phyloP scores from a whole-genome alignment of 2,797 vertebrate species.

The Sebastes goodei region DNA sequence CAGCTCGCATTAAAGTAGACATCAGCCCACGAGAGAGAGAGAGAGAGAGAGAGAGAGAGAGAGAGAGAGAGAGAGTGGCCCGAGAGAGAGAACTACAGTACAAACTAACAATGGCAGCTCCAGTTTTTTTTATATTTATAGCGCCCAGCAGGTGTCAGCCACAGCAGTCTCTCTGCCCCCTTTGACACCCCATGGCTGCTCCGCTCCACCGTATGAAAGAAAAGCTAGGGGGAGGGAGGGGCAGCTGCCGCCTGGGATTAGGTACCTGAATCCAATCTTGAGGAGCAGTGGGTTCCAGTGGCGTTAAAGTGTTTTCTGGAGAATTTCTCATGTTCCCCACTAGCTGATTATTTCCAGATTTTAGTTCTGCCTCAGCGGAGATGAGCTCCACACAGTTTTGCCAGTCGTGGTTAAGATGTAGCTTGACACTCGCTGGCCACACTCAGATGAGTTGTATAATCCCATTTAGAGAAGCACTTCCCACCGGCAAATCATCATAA shows the following conservation, averaged over 20 bases:
- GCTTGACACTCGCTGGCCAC: constrained; percentile 78
- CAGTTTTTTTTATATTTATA: constrained; percentile 90
- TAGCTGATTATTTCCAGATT: constrained; percentile 99
- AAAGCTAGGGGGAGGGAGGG: constrained; percentile 76
- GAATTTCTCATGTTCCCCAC: constrained; percentile 94
- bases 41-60: neutral
- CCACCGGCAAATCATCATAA: constrained; percentile 39
- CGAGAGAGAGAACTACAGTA: constrained; percentile 73
- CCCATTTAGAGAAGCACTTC: constrained; percentile 60
- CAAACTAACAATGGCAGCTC: constrained; percentile 86
- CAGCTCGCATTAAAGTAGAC: constrained; percentile 75
- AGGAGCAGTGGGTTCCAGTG: constrained; percentile 93
- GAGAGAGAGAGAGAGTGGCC: constrained; percentile 39
- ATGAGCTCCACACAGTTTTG: constrained; percentile 90
- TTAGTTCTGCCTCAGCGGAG: constrained; percentile 95
- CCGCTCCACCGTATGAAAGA: constrained; percentile 74
- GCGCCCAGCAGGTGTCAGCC: constrained; percentile 93
- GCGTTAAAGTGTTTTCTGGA: constrained; percentile 93
- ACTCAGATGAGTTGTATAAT: constrained; percentile 77
- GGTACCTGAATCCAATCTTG: constrained; percentile 96
- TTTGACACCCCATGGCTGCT: constrained; percentile 91
- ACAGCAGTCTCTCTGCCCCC: constrained; percentile 88
- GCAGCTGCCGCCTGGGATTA: constrained; percentile 93
- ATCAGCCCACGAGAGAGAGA: constrained; percentile 58
- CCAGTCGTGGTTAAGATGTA: constrained; percentile 89